A percentile compares a stretch with the other conserved stretches of the same genome.
Conservation (phyloP, 2,888 invertebrate genomes). For the Zaprionus bogoriensis region DNA sequence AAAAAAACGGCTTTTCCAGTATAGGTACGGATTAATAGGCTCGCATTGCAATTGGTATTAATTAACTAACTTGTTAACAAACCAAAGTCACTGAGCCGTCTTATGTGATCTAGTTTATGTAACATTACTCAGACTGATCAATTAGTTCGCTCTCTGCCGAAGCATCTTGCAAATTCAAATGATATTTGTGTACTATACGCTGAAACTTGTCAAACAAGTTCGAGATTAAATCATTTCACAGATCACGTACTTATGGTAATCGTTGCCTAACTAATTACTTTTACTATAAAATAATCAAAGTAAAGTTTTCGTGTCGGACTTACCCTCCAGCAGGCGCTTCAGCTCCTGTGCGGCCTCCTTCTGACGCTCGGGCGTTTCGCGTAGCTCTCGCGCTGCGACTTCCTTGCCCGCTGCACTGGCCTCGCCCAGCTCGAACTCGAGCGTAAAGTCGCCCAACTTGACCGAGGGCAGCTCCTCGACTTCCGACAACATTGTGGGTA, state of each 20-base stretch:
- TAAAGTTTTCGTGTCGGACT: conserved; percentile 26
- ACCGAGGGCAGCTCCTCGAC: conserved; percentile 87
- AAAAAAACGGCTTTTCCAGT: no score
- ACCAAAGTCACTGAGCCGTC: no score
- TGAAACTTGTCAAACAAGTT: neutral
- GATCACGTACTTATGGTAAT: neutral
- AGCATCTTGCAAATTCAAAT: no score
- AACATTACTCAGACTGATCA: no score
- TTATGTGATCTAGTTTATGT: no score
- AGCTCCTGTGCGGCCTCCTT: conserved; percentile 85
- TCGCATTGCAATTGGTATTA: no score
- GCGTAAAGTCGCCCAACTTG: conserved; percentile 85
- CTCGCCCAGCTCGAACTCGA: conserved; percentile 87
- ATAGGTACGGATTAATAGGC: no score
- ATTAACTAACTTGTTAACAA: no score
- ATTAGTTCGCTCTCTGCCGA: no score
- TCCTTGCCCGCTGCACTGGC: conserved; percentile 86
- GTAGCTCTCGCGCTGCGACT: conserved; percentile 87
- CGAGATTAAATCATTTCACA: neutral
- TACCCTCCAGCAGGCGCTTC: conserved; percentile 86
- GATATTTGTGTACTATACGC: no score
- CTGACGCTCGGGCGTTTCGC: conserved; percentile 88
- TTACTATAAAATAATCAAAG: no score
- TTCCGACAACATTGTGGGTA: conserved; percentile 89
- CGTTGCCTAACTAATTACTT: neutral